phyloP scores from a whole-genome alignment of 2,888 invertebrate genomes.

The Eupithecia tripunctaria region DNA sequence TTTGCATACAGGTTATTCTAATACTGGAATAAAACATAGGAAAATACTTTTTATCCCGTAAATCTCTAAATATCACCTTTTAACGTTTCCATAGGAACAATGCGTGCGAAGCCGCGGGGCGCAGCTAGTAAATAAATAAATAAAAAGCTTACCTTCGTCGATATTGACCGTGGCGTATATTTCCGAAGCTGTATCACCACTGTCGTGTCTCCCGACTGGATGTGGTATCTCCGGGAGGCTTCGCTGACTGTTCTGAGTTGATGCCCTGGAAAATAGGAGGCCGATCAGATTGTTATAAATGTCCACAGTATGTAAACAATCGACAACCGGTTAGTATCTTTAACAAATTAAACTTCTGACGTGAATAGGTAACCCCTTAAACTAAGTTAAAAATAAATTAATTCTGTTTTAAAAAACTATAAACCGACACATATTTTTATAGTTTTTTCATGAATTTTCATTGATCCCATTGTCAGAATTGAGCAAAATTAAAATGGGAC shows the following conservation, averaged over 20 bases:
- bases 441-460: no score
- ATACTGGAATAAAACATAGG: no score
- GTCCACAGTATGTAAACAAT: not conserved
- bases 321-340: not conserved
- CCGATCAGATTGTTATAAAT: not conserved
- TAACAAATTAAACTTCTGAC: not conserved
- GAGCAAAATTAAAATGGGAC: no score
- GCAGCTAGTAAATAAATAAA: no score
- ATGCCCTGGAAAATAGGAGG: slow-evolving; percentile 63
- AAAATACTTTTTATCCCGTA: no score
- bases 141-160: slow-evolving; percentile 68
- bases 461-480: no score
- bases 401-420: no score
- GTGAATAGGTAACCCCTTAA: not conserved
- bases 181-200: slow-evolving; percentile 92
- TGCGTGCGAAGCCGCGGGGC: no score
- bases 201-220: slow-evolving; percentile 87
- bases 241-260: slow-evolving; percentile 86
- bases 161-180: slow-evolving; percentile 92
- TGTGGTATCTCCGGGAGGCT: slow-evolving; percentile 92
- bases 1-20: no score
- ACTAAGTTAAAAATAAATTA: not conserved
- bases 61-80: no score
- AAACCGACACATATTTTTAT: no score
- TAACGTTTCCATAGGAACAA: no score